These are phyloP conservation scores for Drosophila ironensis DNA, from an alignment of 1,140 invertebrate genomes.

Conservation along the genomic window DNA sequence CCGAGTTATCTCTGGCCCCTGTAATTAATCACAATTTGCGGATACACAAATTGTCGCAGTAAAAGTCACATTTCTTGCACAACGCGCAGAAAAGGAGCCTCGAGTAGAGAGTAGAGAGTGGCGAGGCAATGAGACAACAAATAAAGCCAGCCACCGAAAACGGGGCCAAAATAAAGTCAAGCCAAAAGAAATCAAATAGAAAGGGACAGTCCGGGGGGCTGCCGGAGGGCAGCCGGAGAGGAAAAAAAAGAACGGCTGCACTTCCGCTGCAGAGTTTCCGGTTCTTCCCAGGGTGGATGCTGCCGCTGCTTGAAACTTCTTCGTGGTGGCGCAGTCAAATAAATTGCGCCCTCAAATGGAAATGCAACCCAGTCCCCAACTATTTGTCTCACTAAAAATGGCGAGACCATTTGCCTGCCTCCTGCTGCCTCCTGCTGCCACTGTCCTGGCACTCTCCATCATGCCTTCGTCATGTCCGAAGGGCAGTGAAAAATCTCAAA, in stretches of 20 bases:
- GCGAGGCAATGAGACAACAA: conserved; percentile 50
- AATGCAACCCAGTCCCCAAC: conserved; percentile 61
- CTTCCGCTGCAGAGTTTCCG: conserved; percentile 69
- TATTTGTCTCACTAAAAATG: conserved; percentile 70
- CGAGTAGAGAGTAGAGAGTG: not conserved
- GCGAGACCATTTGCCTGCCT: conserved; percentile 59
- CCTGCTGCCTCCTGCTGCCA: conserved; percentile 21
- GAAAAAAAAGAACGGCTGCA: conserved; percentile 46
- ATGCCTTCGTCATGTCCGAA: conserved; percentile 62
- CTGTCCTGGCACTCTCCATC: conserved; percentile 25
- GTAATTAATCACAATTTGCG: conserved; percentile 66
- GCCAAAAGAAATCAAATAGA: conserved; percentile 52
- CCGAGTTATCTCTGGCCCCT: conserved; percentile 21
- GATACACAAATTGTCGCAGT: conserved; percentile 67
- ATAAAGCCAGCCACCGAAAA: conserved; percentile 58
- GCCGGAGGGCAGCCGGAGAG: not conserved
- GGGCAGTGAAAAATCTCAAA: conserved; percentile 62
- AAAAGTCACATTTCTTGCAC: conserved; percentile 60
- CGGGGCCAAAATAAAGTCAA: conserved; percentile 50
- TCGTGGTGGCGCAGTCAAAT: conserved; percentile 66
- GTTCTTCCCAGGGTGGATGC: conserved; percentile 22
- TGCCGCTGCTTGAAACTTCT: conserved; percentile 59
- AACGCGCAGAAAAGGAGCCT: not conserved
- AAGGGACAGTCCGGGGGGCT: not conserved
- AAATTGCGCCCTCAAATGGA: conserved; percentile 71